Conservation (phyloP, 2,113 vertebrate genomes). For the Acanthisitta chloris region DNA sequence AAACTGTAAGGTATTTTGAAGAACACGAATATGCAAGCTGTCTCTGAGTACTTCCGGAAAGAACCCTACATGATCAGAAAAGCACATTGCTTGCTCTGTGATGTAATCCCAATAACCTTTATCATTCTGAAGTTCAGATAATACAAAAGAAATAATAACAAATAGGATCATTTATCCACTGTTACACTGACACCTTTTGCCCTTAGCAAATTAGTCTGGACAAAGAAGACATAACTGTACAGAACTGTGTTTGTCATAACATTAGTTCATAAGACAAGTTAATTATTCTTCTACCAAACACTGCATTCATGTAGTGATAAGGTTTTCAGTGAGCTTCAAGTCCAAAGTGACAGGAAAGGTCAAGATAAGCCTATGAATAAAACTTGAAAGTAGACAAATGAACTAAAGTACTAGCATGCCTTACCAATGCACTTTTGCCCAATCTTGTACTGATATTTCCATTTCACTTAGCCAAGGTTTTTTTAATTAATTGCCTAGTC, state of each 20-base stretch:
- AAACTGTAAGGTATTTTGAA: neutral
- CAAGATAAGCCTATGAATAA: neutral
- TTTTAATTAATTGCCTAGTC: neutral
- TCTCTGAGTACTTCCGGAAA: neutral
- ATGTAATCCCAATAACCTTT: neutral
- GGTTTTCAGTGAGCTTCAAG: neutral
- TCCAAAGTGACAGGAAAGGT: neutral
- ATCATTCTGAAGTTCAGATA: neutral
- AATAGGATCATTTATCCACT: neutral
- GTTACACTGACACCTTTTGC: neutral
- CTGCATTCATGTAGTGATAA: neutral
- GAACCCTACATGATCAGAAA: neutral
- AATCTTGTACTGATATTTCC: neutral
- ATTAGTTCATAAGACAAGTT: neutral
- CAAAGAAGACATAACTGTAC: neutral
- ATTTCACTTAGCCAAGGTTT: neutral
- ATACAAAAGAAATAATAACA: neutral
- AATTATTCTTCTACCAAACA: neutral
- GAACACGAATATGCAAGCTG: fast-evolving
- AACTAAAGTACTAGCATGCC: neutral
- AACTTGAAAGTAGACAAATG: neutral
- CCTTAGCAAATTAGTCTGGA: neutral
- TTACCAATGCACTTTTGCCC: neutral
- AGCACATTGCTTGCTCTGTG: neutral
- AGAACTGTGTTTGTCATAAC: neutral